Evolutionary conservation across 37 sponge, comb jelly and placozoan genomes (phyloP), one percentile per base, ranked within the genome.

Genomic region (Spongilla lacustris): DNA sequence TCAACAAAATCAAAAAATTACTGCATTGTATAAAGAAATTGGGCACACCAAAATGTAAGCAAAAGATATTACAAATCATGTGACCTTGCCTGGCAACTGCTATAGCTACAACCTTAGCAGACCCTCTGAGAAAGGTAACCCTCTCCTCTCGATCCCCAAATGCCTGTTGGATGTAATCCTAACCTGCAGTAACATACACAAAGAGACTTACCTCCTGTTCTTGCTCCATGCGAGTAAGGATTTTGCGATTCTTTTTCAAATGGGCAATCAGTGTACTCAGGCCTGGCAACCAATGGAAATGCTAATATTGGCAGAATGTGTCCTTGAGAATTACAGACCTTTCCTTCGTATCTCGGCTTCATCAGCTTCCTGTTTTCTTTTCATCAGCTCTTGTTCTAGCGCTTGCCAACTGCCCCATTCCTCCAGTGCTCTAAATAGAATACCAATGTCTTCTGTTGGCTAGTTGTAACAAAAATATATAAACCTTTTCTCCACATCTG

Each of bases 391-490:
- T 35, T 80, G 28, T 69, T 95, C 89, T 49, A 97, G 86, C 5
- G 70, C 85, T 72, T 77, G 81, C 89, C 84, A 91, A 79, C 90
- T 95, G 11, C 98, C 96, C 98, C 98, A 97, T n/a, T 89, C 90
- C 30, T 91, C 87, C 37, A 97, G 74, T 23, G 98, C 96, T 67
- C 94, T 94, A 41, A 36, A 68, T 28, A 23, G 21, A 41, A 31
- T 69, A 35, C 28, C 33, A 33, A 2, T 26, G 17, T 26, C 82
- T 33, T 10, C 8, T 8, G 12, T 33, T 81, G 29, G 10, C 17
- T 72, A 86, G 21, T 19, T 36, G 36, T 80, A 84, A 34, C 33
- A 34, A 6, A 35, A 17, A 31, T 41, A 9, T 17, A 11, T 14
- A 8, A 37, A 94, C 95, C 81, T 94, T 76, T 82, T 81, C 82